Percentiles rank a stretch among this genome's conserved stretches.
Conservation (phyloP, 1,140 invertebrate genomes). For the Cydia strobilella region DNA sequence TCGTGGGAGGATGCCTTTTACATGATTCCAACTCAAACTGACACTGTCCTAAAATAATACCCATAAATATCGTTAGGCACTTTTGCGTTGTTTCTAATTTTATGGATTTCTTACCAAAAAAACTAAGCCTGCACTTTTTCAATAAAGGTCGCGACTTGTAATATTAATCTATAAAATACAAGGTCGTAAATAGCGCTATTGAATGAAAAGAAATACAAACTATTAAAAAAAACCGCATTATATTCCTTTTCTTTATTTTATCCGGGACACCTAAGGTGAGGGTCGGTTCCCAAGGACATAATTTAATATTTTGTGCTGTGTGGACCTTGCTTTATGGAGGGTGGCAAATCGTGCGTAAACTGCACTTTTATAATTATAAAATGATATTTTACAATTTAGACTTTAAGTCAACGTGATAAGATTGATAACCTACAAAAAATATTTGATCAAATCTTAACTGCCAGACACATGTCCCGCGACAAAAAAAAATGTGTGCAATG, state of each 20-base stretch:
- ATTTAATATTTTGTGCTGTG: conserved; percentile 56
- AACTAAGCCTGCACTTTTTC: not conserved
- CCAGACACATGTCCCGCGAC: not conserved
- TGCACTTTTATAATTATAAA: conserved; percentile 33
- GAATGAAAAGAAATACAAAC: conserved; percentile 25
- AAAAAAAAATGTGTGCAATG: not conserved
- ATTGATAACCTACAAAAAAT: not conserved
- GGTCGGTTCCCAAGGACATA: conserved; percentile 66
- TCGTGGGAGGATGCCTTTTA: not conserved
- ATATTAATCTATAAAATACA: conserved; percentile 21
- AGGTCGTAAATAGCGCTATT: conserved; percentile 14
- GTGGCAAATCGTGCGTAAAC: conserved; percentile 55
- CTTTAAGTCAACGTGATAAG: not conserved
- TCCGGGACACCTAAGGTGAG: conserved; percentile 42
- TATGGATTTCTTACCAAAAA: not conserved
- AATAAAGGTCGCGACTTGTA: conserved; percentile 17
- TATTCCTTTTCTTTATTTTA: conserved; percentile 58
- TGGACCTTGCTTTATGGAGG: conserved; percentile 45
- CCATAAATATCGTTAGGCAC: not conserved
- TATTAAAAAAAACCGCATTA: conserved; percentile 52
- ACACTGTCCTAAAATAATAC: conserved; percentile 30
- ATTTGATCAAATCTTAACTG: conserved; percentile 18
- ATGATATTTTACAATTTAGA: not conserved
- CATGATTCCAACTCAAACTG: not conserved
- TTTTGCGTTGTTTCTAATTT: not conserved